A percentile compares a stretch with the other conserved stretches of the same genome.
Evolutionary conservation across 1,140 invertebrate species (phyloP).

Genomic region (Pseudomyrmex cubaensis): DNA sequence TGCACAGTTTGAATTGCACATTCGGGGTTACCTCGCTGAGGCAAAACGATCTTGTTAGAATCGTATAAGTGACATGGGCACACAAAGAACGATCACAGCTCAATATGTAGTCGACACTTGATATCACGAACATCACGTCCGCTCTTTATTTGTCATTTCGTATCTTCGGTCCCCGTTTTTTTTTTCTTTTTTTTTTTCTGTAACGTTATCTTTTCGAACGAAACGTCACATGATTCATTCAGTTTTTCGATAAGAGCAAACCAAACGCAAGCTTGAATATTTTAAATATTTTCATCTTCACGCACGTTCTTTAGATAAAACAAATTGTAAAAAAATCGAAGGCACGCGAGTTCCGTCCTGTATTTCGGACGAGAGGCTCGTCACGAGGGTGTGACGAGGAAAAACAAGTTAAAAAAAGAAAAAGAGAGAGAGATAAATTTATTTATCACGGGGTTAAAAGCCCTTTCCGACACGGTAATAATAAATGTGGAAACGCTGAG

Average conservation of each 20-base stretch:
- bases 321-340: constrained; percentile 42
- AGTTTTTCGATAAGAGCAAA: constrained; percentile 1
- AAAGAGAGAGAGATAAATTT: too few species aligned
- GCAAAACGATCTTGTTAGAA: constrained; percentile 32
- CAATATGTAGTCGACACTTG: constrained; percentile 37
- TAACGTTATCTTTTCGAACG: constrained; percentile 1
- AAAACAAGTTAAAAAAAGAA: too few species aligned
- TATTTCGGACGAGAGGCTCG: not conserved
- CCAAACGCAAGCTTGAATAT: too few species aligned
- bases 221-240: not conserved
- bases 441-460: too few species aligned
- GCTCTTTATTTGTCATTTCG: constrained; percentile 22
- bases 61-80: constrained; percentile 47
- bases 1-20: constrained; percentile 8
- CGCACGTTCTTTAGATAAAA: constrained; percentile 42
- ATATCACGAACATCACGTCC: constrained; percentile 17
- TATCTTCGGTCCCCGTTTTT: not conserved
- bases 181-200: constrained; percentile 4
- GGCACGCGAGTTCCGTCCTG: constrained; percentile 9
- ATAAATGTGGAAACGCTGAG: too few species aligned
- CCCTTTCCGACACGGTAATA: too few species aligned
- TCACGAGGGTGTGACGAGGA: constrained; percentile 23
- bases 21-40: constrained; percentile 13
- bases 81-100: constrained; percentile 41
- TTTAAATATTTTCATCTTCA: not conserved